Evolutionary conservation across 2,113 vertebrate species (phyloP).

Genomic region (Thunnus maccoyii): DNA sequence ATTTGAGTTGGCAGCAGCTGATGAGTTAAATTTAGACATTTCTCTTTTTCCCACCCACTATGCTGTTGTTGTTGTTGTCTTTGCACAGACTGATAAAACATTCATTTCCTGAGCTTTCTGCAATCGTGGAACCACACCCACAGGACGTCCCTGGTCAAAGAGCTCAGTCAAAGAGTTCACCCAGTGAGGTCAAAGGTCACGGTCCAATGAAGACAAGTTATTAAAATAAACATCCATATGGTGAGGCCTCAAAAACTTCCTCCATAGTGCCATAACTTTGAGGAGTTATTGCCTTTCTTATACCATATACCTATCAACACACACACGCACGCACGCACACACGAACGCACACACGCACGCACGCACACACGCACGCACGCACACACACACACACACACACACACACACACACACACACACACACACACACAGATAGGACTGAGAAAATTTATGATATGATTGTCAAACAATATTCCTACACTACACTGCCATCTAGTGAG

Average conservation of each 20-base stretch:
- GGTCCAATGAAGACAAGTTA: conserved; percentile 28
- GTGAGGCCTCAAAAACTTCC: conserved; percentile 16
- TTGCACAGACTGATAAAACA: conserved; percentile 79
- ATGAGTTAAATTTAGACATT: conserved; percentile 76
- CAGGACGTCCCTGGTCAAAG: conserved; percentile 57
- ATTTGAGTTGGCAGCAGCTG: conserved; percentile 73
- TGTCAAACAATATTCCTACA: conserved; percentile 54
- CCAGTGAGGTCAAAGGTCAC: conserved; percentile 63
- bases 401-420: neutral
- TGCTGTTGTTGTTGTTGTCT: conserved; percentile 72
- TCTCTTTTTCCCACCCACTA: conserved; percentile 56
- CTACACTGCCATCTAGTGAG: conserved; percentile 83
- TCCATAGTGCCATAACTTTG: neutral
- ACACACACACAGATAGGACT: neutral
- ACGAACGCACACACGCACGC: no score
- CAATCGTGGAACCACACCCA: conserved; percentile 68
- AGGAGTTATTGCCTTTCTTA: conserved; percentile 22
- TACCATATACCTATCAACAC: neutral
- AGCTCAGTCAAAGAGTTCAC: conserved; percentile 5
- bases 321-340: no score
- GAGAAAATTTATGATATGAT: conserved; percentile 54
- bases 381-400: conserved; percentile 9
- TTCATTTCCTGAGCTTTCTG: conserved; percentile 80
- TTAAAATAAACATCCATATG: conserved; percentile 59
- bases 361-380: neutral